Evolutionary conservation across 2,888 invertebrate species (phyloP).

Genomic region (Philereme vetulata): DNA sequence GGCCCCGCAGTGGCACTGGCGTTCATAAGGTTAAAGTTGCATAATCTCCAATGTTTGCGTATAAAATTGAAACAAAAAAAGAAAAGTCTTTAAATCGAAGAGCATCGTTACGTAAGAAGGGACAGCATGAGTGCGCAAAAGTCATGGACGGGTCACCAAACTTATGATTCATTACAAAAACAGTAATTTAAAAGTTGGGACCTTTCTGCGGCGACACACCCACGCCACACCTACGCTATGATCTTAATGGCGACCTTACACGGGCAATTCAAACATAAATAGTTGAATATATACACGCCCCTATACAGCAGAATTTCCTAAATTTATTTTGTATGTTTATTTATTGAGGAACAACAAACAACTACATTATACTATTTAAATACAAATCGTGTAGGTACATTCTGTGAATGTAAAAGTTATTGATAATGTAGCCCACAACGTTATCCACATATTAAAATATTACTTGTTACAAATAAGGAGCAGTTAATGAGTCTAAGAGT

Average conservation of each 20-base stretch:
- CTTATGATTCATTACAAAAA: conserved; percentile 40
- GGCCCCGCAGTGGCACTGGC: too few relatives aligned
- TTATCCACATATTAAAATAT: too few relatives aligned
- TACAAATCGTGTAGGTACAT: too few relatives aligned
- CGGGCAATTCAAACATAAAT: conserved; percentile 11
- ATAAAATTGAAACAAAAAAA: conserved; percentile 24
- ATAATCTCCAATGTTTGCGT: conserved; percentile 16
- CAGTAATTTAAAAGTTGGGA: conserved; percentile 42
- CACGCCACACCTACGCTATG: conserved; percentile 37
- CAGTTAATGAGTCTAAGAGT: too few relatives aligned
- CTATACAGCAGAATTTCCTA: not conserved
- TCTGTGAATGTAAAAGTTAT: too few relatives aligned
- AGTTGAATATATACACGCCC: not conserved
- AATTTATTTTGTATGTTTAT: too few relatives aligned
- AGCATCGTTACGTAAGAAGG: conserved; percentile 30
- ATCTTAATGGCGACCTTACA: conserved; percentile 9
- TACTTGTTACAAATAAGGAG: too few relatives aligned
- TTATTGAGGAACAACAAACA: too few relatives aligned
- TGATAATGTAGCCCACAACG: too few relatives aligned
- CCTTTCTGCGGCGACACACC: conserved; percentile 41
- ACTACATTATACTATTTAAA: too few relatives aligned
- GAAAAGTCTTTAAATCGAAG: conserved; percentile 23
- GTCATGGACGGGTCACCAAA: conserved; percentile 39
- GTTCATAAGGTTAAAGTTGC: conserved; percentile 5
- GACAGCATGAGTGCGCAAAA: conserved; percentile 31